A percentile compares a stretch with the other conserved stretches of the same genome.
Conservation (phyloP, 2,113 vertebrate species). For the Mormyrus iriodes region DNA sequence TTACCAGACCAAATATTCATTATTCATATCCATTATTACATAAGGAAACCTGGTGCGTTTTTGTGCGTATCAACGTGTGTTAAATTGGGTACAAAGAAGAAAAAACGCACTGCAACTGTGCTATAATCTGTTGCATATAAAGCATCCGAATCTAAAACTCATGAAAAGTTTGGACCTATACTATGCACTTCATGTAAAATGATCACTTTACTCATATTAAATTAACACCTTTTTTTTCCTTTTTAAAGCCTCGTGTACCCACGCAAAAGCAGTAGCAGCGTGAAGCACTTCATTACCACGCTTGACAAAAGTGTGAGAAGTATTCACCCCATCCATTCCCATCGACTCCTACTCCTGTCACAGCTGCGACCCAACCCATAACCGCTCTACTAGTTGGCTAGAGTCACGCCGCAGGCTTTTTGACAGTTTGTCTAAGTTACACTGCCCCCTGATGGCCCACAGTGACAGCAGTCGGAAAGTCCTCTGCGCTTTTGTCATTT, state of each 20-base stretch:
- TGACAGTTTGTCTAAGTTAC: constrained; percentile 41
- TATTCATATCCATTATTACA: too few species aligned
- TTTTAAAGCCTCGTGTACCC: constrained; percentile 17
- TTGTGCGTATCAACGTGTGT: background rate
- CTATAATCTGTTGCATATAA: background rate
- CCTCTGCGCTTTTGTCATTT: background rate
- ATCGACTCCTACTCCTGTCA: constrained; percentile 23
- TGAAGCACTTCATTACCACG: constrained; percentile 9
- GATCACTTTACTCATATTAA: too few species aligned
- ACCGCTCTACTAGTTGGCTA: background rate
- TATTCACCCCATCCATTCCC: constrained; percentile 1
- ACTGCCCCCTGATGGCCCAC: constrained; percentile 59
- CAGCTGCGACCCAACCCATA: background rate
- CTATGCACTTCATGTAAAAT: constrained; percentile 15
- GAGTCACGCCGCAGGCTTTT: constrained; percentile 21
- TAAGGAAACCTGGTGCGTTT: background rate
- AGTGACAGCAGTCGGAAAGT: background rate
- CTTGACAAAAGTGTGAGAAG: background rate
- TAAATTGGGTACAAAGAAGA: background rate
- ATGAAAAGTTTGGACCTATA: constrained; percentile 20
- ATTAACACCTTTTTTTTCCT: constrained; percentile 14
- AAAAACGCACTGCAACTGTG: background rate
- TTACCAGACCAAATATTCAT: too few species aligned
- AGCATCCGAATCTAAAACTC: background rate
- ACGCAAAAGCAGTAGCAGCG: constrained; percentile 16